Percentiles rank a stretch among this genome's conserved stretches.
Conservation (phyloP, 2,113 vertebrate species). For the Pteronura brasiliensis region DNA sequence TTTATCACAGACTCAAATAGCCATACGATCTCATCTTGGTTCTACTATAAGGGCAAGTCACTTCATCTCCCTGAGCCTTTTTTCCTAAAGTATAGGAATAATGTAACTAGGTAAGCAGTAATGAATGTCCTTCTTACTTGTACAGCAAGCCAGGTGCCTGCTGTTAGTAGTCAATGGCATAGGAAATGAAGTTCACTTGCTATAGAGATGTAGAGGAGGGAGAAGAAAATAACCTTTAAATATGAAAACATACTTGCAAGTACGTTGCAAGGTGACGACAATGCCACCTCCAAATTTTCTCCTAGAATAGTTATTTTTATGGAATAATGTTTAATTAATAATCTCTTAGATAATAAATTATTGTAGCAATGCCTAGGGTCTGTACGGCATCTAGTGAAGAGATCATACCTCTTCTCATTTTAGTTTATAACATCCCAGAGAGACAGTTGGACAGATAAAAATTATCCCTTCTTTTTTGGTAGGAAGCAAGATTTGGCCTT, state of each 20-base stretch:
- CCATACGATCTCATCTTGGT: neutral
- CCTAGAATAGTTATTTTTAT: neutral
- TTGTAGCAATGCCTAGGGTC: neutral
- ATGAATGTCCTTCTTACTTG: neutral
- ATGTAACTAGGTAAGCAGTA: neutral
- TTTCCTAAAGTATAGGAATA: neutral
- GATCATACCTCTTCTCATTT: neutral
- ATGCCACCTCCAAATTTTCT: neutral
- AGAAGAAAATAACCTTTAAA: neutral
- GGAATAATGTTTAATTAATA: neutral
- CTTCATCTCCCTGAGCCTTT: neutral
- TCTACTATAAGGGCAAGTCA: neutral
- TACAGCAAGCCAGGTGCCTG: neutral
- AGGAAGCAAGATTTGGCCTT: neutral
- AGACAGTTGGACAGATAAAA: neutral
- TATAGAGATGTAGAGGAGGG: neutral
- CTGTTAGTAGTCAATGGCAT: neutral
- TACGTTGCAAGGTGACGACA: neutral
- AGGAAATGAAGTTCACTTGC: neutral
- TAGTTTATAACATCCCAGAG: neutral
- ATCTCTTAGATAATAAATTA: conserved; percentile 23
- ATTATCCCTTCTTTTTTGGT: neutral
- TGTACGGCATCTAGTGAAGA: neutral
- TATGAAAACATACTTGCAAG: neutral
- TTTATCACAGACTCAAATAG: neutral